phyloP scores from a whole-genome alignment of 2,888 invertebrate species.

The Pherbina coryleti region DNA sequence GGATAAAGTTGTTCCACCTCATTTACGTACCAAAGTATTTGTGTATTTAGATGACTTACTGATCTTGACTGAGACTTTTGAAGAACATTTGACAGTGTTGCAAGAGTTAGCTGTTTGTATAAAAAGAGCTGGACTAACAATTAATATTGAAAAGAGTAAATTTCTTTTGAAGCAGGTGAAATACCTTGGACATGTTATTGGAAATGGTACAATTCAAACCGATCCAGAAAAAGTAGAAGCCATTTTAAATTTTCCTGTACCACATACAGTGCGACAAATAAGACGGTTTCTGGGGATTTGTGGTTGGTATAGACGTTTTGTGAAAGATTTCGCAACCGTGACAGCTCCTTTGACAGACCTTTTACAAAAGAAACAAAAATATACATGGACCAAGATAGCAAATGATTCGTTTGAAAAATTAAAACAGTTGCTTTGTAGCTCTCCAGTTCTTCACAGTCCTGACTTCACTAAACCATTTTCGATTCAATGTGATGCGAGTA shows the following conservation, averaged over 20 bases:
- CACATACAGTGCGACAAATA: conserved; percentile 13
- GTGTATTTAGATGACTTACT: conserved; percentile 31
- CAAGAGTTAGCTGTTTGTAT: conserved; percentile 13
- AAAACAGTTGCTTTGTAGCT: not conserved
- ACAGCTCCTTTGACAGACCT: not conserved
- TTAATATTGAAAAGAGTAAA: too few species aligned
- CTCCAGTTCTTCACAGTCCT: not conserved
- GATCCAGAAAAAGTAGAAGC: conserved; percentile 21
- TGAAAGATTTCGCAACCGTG: conserved; percentile 19
- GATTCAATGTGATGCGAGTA: too few species aligned
- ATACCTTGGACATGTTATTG: conserved; percentile 4
- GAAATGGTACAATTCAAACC: not conserved
- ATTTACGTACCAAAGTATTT: conserved; percentile 6
- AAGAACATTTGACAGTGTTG: conserved; percentile 23
- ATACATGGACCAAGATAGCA: too few species aligned
- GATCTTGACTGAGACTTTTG: conserved; percentile 26
- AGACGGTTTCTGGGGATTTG: conserved; percentile 31
- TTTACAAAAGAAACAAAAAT: not conserved
- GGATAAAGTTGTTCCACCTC: conserved; percentile 25
- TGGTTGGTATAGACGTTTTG: conserved; percentile 30
- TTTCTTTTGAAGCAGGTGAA: too few species aligned
- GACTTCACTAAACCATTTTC: not conserved
- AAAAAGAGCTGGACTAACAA: not conserved
- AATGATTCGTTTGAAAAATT: too few species aligned
- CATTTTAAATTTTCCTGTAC: conserved; percentile 16